Evolutionary conservation across 1,140 invertebrate genomes (phyloP).

Genomic region (Oscheius sp.): DNA sequence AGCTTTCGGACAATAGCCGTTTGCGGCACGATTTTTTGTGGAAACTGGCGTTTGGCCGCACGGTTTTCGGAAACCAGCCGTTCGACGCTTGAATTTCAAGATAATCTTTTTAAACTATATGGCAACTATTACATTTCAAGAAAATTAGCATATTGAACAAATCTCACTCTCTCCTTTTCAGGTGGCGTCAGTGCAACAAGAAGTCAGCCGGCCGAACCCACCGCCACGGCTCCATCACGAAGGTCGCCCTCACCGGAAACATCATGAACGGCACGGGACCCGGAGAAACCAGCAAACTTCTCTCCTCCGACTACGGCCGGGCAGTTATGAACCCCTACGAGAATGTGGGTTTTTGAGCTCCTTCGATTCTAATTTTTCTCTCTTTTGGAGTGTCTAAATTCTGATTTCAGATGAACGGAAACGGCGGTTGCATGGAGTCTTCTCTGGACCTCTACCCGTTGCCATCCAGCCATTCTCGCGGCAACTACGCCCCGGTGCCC

Average conservation of each 20-base stretch:
- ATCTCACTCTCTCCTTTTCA: background rate
- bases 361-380: background rate
- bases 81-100: no score
- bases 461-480: conserved; percentile 25
- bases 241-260: conserved; percentile 46
- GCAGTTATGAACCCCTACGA: conserved; percentile 58
- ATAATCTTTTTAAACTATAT: no score
- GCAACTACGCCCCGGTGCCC: conserved; percentile 44
- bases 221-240: conserved; percentile 49
- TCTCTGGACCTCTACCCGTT: conserved; percentile 35
- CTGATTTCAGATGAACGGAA: conserved; percentile 33
- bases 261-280: conserved; percentile 45
- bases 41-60: no score
- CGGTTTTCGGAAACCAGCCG: no score
- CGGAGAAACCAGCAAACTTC: conserved; percentile 56
- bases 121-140: no score
- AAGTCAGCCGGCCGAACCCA: conserved; percentile 36
- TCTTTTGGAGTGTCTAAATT: background rate
- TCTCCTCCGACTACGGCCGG: conserved; percentile 50
- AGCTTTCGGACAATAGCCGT: no score
- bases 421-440: conserved; percentile 23
- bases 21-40: no score
- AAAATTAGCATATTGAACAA: background rate
- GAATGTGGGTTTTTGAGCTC: background rate
- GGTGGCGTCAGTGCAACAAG: conserved; percentile 50